A percentile compares a stretch with the other conserved stretches of the same genome.
Evolutionary conservation across 1,140 invertebrate genomes (phyloP).

Genomic region (Planococcus citri): DNA sequence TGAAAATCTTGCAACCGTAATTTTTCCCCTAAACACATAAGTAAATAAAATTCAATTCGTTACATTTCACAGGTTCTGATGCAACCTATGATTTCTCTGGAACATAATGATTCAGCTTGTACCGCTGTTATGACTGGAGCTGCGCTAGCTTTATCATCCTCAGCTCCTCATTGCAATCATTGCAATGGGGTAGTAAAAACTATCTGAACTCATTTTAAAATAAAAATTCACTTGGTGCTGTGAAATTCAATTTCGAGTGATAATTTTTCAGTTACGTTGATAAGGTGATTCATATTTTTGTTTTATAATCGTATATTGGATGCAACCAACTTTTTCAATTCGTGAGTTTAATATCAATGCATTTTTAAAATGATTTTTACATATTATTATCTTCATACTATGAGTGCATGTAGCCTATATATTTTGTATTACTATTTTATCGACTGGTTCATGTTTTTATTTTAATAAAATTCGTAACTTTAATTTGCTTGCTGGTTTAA

Average conservation of each 20-base stretch:
- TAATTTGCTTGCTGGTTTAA: too few relatives aligned
- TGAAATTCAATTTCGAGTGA: neutral
- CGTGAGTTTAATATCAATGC: too few relatives aligned
- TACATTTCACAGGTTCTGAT: neutral
- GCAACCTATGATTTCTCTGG: neutral
- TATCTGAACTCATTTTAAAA: neutral
- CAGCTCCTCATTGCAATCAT: constrained; percentile 10
- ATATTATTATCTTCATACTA: too few relatives aligned
- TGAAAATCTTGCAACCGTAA: neutral
- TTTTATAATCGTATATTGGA: neutral
- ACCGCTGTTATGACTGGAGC: constrained; percentile 1
- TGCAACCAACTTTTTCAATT: too few relatives aligned
- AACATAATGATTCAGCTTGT: neutral
- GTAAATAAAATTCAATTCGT: too few relatives aligned
- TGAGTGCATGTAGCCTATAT: too few relatives aligned
- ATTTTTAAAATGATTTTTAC: too few relatives aligned
- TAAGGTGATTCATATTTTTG: neutral
- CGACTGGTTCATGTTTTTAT: too few relatives aligned
- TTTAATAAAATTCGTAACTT: too few relatives aligned
- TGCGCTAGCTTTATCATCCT: neutral
- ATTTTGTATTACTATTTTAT: too few relatives aligned
- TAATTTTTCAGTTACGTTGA: neutral
- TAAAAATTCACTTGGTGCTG: neutral
- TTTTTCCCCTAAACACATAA: too few relatives aligned
- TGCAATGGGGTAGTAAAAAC: neutral